Evolutionary conservation across 2,888 invertebrate genomes (phyloP).

Genomic region (Agrochola macilenta): DNA sequence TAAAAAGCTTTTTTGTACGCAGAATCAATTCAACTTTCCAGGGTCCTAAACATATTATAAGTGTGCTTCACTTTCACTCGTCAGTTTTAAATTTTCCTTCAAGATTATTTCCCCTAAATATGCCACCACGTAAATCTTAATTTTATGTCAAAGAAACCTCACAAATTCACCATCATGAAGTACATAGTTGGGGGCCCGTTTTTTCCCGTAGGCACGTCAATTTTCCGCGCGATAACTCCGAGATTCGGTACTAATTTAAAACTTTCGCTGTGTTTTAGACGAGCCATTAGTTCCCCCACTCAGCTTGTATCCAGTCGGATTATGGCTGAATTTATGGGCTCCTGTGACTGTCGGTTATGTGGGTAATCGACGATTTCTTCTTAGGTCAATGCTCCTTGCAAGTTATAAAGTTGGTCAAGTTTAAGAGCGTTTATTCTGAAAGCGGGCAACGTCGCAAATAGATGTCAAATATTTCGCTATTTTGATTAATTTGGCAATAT

Average conservation of each 20-base stretch:
- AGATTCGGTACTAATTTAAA: constrained; percentile 80
- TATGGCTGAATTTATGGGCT: constrained; percentile 58
- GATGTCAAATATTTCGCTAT: too few relatives aligned
- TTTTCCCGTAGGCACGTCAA: constrained; percentile 72
- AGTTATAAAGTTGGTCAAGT: neutral
- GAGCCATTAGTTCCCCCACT: constrained; percentile 70
- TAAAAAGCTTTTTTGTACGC: too few relatives aligned
- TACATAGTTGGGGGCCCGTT: constrained; percentile 45
- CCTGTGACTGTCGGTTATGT: constrained; percentile 34
- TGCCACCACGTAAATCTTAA: constrained; percentile 28
- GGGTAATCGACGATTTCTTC: constrained; percentile 17
- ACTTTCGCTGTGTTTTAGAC: constrained; percentile 72
- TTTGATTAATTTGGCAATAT: too few relatives aligned
- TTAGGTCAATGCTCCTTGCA: neutral
- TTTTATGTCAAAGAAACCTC: constrained; percentile 14
- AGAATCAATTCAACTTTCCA: neutral
- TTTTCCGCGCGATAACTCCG: constrained; percentile 78
- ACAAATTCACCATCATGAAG: constrained; percentile 37
- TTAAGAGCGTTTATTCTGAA: too few relatives aligned
- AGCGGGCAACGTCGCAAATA: too few relatives aligned
- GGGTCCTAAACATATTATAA: neutral
- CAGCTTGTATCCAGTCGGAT: constrained; percentile 61
- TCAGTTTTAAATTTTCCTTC: constrained; percentile 1
- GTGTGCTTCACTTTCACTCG: neutral
- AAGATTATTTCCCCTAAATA: neutral